Conservation (phyloP, 2,888 invertebrate genomes). For the Apomyelois bistriatella region DNA sequence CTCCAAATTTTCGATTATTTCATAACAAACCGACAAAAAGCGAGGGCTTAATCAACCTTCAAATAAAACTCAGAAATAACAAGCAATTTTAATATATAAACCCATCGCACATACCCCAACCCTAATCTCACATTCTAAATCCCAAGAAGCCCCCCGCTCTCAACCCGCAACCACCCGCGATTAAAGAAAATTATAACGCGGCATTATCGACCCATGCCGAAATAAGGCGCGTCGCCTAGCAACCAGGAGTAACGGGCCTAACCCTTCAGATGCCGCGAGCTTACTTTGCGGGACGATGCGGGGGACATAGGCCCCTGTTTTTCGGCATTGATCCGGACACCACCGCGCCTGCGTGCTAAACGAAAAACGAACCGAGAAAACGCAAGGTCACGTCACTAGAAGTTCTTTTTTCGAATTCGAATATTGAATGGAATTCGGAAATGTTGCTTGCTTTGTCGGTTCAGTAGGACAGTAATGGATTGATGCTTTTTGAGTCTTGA, state of each 20-base stretch:
- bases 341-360: conserved; percentile 73
- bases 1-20: too few relatives aligned
- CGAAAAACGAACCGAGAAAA: conserved; percentile 72
- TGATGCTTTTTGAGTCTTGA: background rate
- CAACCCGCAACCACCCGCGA: conserved; percentile 34
- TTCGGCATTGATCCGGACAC: conserved; percentile 74
- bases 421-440: conserved; percentile 72
- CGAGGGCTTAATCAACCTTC: background rate
- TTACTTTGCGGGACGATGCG: conserved; percentile 64
- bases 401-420: conserved; percentile 73
- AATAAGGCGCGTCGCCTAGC: conserved; percentile 69
- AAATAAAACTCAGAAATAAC: background rate
- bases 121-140: conserved; percentile 5
- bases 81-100: background rate
- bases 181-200: conserved; percentile 71
- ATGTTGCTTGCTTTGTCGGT: conserved; percentile 49
- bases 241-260: conserved; percentile 55
- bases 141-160: conserved; percentile 3
- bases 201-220: conserved; percentile 60
- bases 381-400: conserved; percentile 76
- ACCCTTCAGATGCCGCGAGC: conserved; percentile 74
- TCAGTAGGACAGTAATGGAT: conserved; percentile 49
- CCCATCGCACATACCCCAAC: background rate
- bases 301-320: conserved; percentile 62
- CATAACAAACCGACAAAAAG: too few relatives aligned